Evolutionary conservation across 2,888 invertebrate species (phyloP), one percentile per base, ranked within the genome.

Genomic region (Phyllotreta striolata): DNA sequence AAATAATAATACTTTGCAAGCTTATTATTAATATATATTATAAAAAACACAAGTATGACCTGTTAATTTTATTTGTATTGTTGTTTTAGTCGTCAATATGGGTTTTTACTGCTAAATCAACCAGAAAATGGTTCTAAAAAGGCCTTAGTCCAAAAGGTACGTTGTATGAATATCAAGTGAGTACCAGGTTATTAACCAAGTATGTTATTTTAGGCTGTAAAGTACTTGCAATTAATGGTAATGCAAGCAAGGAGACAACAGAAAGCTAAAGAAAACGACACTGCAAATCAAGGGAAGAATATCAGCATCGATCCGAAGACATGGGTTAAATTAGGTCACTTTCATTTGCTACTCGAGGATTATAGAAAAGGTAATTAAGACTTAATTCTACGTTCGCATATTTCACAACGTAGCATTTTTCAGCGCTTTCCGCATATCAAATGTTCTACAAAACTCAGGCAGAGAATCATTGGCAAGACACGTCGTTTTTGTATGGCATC

Each of bases 341-440:
- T 98, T 76, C 95, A 97, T 83, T 86, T 98, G 38, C 85, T 98
- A 1, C 84, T 97, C 12, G 95, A 95, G 81, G 95, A 98, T 78
- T 97, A 92, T 85, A 87, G 91, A 37, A 96, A 97, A 92, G 96
- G 98, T 97, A 85, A 73, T 47, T 56, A 6, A 6, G 12, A 12
- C 7, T 6, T 13, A 10, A 14, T 9, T 24, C 1, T 24, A 3
- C 2, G 4, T 3, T 24, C 24, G 24, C 24, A 24, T 24, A 24
- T 24, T 24, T 41, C 4, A 3, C 10, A 1, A 41, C 10, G 10
- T 41, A n/a, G 9, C 4, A 13, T 49, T 72, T 87, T 86, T 52
- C 84, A 98, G 98, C 98, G 4, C 87, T 98, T 84, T 98, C 98
- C 13, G 97, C 98, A 1, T 99, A 98, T 84, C 97, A 98, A 83